Base-by-base conservation (phyloP, 2,113 vertebrate genomes). In the Pitta sordida region DNA sequence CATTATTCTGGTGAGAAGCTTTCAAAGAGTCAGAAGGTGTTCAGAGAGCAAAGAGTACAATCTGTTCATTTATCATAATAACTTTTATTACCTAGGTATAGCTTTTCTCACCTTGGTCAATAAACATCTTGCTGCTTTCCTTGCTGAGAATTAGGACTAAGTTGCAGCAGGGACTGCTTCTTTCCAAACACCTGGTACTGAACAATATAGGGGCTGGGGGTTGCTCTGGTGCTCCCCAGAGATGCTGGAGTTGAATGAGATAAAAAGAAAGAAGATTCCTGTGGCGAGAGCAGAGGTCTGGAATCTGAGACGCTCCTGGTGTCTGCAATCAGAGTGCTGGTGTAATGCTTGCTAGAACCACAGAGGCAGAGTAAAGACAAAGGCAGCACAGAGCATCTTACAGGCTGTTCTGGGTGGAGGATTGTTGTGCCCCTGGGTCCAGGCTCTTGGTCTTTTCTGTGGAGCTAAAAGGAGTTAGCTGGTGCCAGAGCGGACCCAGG, bases 21-120 rank as follows among this genome's bases (percentile, higher is more conserved):
- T 39, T 83, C 71, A 52, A 73, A 92, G 79, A 95, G 49, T 83
- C 82, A 91, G 95, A 87, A 88, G 26, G 53, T 90, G 22, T 78
- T 91, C 55, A 55, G 81, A 56, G 65, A 92, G 34, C 30, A 73
- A 76, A 69, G 41, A 94, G 76, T 78, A 91, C 90, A 93, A 74
- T n/a, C 59, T 95, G 96, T 96, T 94, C 95, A 36, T 81, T 93
- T 91, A 88, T 83, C 58, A 84, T 85, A 93, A 88, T 84, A 91
- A 83, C 68, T 90, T 93, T 91, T 94, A 94, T 93, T 93, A 60
- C 90, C 43, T 63, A 83, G 51, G 67, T 84, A 83, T 68, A 67
- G 27, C 64, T 83, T 91, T 71, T 86, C 64, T 94, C 64, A 56
- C 49, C 49, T 78, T 44, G 79, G 51, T 78, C 85, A 53, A 75